Conservation (phyloP, 1,140 invertebrate species). For the Drosophila sp. region DNA sequence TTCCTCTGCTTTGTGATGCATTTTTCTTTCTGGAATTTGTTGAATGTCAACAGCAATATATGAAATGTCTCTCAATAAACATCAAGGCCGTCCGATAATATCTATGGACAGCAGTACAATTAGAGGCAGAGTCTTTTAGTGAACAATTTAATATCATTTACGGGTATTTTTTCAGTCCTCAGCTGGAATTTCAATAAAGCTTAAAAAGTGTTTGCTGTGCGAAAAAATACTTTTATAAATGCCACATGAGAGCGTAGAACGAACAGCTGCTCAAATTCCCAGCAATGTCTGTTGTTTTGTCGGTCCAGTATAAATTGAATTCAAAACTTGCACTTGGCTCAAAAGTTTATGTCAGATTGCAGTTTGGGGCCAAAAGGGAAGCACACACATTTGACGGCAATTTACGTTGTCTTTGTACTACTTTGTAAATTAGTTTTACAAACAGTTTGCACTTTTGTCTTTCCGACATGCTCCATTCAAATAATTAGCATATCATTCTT, state of each 20-base stretch:
- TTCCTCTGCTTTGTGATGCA: neutral
- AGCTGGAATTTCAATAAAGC: constrained; percentile 45
- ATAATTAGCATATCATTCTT: constrained; percentile 37
- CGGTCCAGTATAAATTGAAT: constrained; percentile 17
- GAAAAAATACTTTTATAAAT: neutral
- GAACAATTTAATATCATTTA: constrained; percentile 16
- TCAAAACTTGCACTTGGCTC: constrained; percentile 25
- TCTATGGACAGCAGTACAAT: constrained; percentile 14
- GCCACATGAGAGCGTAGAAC: constrained; percentile 2
- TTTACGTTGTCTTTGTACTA: constrained; percentile 42
- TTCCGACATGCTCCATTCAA: neutral
- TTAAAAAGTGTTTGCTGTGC: constrained; percentile 17
- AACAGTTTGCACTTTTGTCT: constrained; percentile 24
- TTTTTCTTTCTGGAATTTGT: constrained; percentile 4
- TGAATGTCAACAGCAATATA: constrained; percentile 7
- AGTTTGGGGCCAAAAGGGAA: neutral
- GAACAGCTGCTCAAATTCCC: neutral
- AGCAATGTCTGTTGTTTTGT: constrained; percentile 6
- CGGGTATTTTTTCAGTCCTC: constrained; percentile 11
- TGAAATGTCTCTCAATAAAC: neutral
- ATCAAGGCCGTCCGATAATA: neutral
- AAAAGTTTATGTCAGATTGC: constrained; percentile 6
- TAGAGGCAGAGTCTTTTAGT: constrained; percentile 6
- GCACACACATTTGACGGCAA: constrained; percentile 26
- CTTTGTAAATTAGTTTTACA: constrained; percentile 54